Base-by-base conservation (phyloP, 2,113 vertebrate species). In the Syngnathus scovelli region DNA sequence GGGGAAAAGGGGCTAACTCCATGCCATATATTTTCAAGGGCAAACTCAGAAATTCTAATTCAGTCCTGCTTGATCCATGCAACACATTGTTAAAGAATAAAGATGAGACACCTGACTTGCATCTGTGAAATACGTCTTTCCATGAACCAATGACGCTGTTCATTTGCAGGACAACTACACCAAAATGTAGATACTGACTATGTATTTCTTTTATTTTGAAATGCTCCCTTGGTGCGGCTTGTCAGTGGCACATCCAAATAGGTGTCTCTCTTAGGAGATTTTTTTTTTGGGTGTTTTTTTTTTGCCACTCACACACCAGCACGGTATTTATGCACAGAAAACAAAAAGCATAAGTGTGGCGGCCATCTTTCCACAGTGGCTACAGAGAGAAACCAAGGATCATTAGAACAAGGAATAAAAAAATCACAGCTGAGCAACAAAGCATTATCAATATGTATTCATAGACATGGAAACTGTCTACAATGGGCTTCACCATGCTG, bases 401-500 rank as follows among this genome's bases (percentile, higher is more conserved):
- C 66, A 82, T 93, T 93, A 92, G 91, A 90, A 90, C 82, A 88
- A 85, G 89, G 44, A 83, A 88, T 3, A 33, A 33, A 72, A 79
- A 83, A 88, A 89, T 85, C 89, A 92, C 88, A 90, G 88, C 90
- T 90, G 85, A 90, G 90, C 89, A 86, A 91, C 89, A 91, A 88
- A 92, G 89, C 92, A 88, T 91, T 85, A 90, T 90, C 88, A 83
- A 86, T 92, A 85, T 90, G 79, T 88, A 79, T 88, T 92, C 90
- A 91, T 88, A 86, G 91, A 93, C 92, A 91, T 90, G 92, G 90
- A 91, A 87, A 92, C 88, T 89, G 88, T 88, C 92, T 94, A 93
- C 90, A 91, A 91, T 82, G 76, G 91, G 92, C 91, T 94, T 92
- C 92, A 93, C 93, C 90, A 89, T 92, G 89, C 89, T 88, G 90